These are phyloP conservation scores for Metacarcinus magister DNA, from an alignment of 2,888 invertebrate species.

Conservation along the genomic window DNA sequence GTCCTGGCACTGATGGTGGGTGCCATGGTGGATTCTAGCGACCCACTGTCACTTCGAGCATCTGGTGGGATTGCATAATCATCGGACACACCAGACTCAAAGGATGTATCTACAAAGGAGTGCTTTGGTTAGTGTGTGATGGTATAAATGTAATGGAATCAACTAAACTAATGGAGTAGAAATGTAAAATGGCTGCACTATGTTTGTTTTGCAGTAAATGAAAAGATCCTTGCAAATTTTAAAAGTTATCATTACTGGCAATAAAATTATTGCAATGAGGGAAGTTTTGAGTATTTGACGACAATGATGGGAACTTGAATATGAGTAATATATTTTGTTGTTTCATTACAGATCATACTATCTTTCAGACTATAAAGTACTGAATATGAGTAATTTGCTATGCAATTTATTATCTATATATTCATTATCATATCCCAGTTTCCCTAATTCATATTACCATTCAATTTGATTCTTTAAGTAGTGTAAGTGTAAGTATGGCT, in stretches of 20 bases:
- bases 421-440: constrained; percentile 50
- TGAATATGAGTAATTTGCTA: background rate
- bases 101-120: constrained; percentile 87
- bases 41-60: constrained; percentile 86
- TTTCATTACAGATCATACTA: background rate
- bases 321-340: background rate
- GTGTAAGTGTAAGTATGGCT: background rate
- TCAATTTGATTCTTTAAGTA: background rate
- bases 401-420: background rate
- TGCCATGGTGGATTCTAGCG: constrained; percentile 83
- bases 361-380: background rate
- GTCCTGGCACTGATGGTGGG: constrained; percentile 81
- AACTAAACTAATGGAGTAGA: background rate
- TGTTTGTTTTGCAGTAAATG: background rate
- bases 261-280: background rate
- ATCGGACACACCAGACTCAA: constrained; percentile 97
- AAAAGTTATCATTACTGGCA: background rate
- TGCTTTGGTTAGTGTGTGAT: constrained; percentile 18
- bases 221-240: background rate
- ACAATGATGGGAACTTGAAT: background rate
- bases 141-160: background rate
- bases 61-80: constrained; percentile 99
- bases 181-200: background rate
- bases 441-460: background rate
- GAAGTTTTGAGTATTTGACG: background rate